A percentile compares a stretch with the other conserved stretches of the same genome.
These are phyloP conservation scores for Argyresthia albistria DNA, from an alignment of 2,888 invertebrate genomes.

Conservation along the genomic window DNA sequence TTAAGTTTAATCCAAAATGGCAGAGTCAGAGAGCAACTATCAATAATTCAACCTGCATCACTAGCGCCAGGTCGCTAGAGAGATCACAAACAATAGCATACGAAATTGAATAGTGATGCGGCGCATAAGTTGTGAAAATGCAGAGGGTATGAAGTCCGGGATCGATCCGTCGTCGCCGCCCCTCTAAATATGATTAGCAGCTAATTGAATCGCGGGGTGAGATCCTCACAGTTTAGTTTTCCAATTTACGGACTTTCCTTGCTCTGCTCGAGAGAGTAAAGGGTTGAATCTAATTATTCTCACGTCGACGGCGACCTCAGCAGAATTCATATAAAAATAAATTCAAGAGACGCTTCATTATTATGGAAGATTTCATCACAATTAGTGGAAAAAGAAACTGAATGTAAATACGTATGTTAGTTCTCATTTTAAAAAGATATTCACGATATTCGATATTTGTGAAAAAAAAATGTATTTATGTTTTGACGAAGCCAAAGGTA, in stretches of 20 bases:
- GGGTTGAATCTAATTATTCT: constrained; percentile 68
- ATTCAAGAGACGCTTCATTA: not conserved
- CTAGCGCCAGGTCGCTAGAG: no score
- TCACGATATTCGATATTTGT: no score
- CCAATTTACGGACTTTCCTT: constrained; percentile 68
- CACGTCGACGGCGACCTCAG: constrained; percentile 23
- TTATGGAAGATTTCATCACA: no score
- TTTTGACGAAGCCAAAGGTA: no score
- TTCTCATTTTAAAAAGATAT: no score
- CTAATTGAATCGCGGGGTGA: constrained; percentile 69
- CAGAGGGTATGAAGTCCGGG: constrained; percentile 14
- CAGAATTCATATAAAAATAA: constrained; percentile 3
- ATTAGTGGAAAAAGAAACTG: no score
- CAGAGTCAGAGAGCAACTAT: no score
- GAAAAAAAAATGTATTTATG: no score
- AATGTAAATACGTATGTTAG: no score
- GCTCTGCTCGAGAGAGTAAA: constrained; percentile 40
- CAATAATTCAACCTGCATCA: no score
- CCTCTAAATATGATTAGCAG: constrained; percentile 69
- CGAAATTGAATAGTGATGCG: constrained; percentile 9
- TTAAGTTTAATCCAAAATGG: no score
- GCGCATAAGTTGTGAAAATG: constrained; percentile 33
- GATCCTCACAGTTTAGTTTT: constrained; percentile 69
- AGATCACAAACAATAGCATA: not conserved
- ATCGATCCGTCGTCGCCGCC: constrained; percentile 63